Percentiles rank a stretch among this genome's conserved stretches.
Conservation (phyloP, 53 echinoderm and acorn worm genomes). For the Henricia sp. region DNA sequence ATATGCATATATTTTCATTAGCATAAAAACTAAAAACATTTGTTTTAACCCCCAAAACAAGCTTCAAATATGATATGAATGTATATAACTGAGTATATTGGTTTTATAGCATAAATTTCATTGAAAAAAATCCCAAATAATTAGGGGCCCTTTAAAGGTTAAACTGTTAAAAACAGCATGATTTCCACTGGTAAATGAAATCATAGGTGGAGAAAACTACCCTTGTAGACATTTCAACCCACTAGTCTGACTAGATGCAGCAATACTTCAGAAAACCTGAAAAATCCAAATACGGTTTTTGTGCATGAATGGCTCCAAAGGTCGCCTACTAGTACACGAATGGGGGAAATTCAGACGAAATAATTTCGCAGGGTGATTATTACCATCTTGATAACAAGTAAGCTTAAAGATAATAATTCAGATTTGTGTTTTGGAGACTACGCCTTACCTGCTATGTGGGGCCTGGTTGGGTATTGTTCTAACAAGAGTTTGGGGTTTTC, state of each 20-base stretch:
- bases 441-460: constrained; percentile 88
- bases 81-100: no score
- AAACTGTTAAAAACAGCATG: background rate
- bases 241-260: background rate
- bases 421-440: no score
- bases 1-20: no score
- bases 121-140: background rate
- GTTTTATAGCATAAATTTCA: background rate
- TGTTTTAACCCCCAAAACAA: no score
- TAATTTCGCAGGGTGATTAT: no score
- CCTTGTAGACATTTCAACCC: background rate
- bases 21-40: no score
- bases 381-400: no score
- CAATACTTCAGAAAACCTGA: background rate
- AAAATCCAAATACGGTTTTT: background rate
- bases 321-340: no score
- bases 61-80: background rate
- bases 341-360: no score
- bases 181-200: background rate
- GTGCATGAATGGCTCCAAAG: no score
- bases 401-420: no score
- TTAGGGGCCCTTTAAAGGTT: background rate
- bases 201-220: background rate
- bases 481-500: constrained; percentile 75
- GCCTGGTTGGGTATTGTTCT: constrained; percentile 90